phyloP scores from a whole-genome alignment of 2,888 invertebrate genomes.

The Megamerina dolium region DNA sequence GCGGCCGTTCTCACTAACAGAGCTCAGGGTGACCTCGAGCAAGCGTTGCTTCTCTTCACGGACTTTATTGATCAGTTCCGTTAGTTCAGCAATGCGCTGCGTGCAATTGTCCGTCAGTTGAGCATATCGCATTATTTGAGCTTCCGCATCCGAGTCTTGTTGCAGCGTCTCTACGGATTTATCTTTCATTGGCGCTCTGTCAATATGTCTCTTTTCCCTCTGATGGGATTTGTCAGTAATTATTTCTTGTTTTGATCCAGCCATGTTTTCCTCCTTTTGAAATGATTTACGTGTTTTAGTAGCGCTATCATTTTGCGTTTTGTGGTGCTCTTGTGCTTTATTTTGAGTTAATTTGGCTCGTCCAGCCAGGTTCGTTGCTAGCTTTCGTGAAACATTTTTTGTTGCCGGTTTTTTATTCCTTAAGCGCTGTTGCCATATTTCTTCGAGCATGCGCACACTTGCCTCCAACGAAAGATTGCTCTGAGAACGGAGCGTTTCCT shows the following conservation, averaged over 20 bases:
- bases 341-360: not conserved
- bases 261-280: not conserved
- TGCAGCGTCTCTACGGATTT: constrained; percentile 11
- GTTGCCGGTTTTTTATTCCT: constrained; percentile 1
- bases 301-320: not conserved
- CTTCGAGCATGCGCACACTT: constrained; percentile 28
- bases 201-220: not conserved
- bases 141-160: constrained; percentile 9
- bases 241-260: constrained; percentile 3
- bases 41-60: constrained; percentile 55
- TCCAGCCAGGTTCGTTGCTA: too few relatives aligned
- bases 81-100: constrained; percentile 54
- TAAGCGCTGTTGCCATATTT: constrained; percentile 35
- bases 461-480: constrained; percentile 25
- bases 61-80: constrained; percentile 55
- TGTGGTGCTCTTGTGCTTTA: not conserved
- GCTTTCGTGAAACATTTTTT: not conserved
- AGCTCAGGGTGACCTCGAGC: constrained; percentile 47
- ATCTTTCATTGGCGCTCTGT: constrained; percentile 9
- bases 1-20: constrained; percentile 40
- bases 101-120: constrained; percentile 54
- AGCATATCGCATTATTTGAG: constrained; percentile 47
- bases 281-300: not conserved
- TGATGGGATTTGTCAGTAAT: not conserved
- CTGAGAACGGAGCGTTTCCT: constrained; percentile 32